Evolutionary conservation across 2,797 vertebrate genomes (phyloP), one percentile per base, ranked within the genome.

Genomic region (Onychomys leucogaster): DNA sequence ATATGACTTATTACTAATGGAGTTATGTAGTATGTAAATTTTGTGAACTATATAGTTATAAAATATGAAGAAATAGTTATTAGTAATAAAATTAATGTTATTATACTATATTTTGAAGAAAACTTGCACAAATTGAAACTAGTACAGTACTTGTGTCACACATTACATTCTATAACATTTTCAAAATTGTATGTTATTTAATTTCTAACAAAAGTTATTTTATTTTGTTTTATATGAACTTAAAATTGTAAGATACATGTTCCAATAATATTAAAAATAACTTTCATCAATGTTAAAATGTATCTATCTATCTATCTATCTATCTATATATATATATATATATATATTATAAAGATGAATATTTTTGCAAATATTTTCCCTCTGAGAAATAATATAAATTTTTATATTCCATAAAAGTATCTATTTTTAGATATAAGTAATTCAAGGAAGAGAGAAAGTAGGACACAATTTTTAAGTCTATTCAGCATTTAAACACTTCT

Each of bases 401-500:
- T 90, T 16, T 37, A 49, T 1, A 19, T 12, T 84, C 5, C 55
- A 14, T 82, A 95, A 94, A 5, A 85, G 61, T 88, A 37, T 61
- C 5, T 85, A 57, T 91, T n/a, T 91, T 96, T 34, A 87, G 19
- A 61, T 57, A 34, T 4, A 88, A 80, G 3, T 6, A 92, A 13
- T 71, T 73, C 5, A 77, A 81, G 91, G 8, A 88, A 13, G 43
- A 91, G 9, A 61, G 27, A 80, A 83, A 95, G 59, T 69, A 90
- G 89, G 41, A 90, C 32, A 90, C 32, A 81, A 57, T 41, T 82
- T 90, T 55, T 86, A 82, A 85, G 77, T 67, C 46, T 71, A 69
- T 86, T 93, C 86, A 6, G 10, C n/a, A 93, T 91, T 97, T 92
- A 41, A 4, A 71, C 85, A 87, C 2, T 94, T 76, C 43, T 65